Base-by-base conservation (phyloP, 2,888 invertebrate species). In the Pogonocherus hispidulus region DNA sequence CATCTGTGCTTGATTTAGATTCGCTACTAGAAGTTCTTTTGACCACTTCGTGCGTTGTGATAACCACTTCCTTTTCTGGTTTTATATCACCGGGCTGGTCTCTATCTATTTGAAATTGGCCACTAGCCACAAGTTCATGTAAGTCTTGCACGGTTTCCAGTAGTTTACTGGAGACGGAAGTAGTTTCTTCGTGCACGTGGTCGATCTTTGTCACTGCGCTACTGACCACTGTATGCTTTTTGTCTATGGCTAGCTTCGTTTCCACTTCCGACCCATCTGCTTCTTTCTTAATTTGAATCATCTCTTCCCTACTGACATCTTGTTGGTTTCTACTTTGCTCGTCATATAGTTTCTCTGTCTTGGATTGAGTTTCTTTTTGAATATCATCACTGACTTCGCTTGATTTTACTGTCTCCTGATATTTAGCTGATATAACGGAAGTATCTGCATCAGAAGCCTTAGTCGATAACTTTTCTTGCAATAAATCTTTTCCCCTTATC, bases 1-100 rank as follows among this genome's bases (percentile, higher is more conserved):
- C 80, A 22, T 86, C 86, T 51, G 83, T 79, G 59, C 84, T 85
- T 2, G 86, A 88, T 78, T 87, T 86, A 0, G 86, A 88, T 57
- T 87, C 87, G 63, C 85, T 86, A 67, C 86, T 87, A 8, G 83
- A 83, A 5, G 85, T 84, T 67, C 86, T 80, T 71, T 82, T 82
- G 1, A 85, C 77, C 69, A 83, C 81, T 73, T 84, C 83, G 55
- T 78, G 74, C 32, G 70, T 74, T 63, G 74, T 73, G 57, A 66
- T 66, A 3, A 60, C 63, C 47, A 59, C 70, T 27, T 69, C 55
- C 70, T 69, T 66, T 59, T 73, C 71, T n/a, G 71, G 69, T 62
- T 56, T 70, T 23, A 72, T 72, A 22, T 52, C 41, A 9, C 14
- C 49, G 55, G 57, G 59, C 37, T n/a, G n/a, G n/a, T n/a, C 51